A percentile compares a stretch with the other conserved stretches of the same genome.
phyloP scores from a whole-genome alignment of 2,888 invertebrate genomes.

The Diachrysia chrysitis region DNA sequence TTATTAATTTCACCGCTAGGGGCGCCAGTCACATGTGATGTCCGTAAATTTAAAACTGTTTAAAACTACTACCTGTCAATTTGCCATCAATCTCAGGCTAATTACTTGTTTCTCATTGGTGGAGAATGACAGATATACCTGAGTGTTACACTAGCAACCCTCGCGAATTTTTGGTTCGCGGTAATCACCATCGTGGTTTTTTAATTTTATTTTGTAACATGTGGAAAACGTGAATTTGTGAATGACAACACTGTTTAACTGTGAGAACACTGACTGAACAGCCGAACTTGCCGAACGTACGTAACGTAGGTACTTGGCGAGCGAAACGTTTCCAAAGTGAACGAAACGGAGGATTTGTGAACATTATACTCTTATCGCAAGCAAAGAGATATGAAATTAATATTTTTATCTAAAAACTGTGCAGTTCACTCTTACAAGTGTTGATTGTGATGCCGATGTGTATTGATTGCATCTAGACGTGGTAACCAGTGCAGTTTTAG shows the following conservation, averaged over 20 bases:
- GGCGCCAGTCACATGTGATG: no score
- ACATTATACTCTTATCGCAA: conserved; percentile 76
- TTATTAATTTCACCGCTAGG: no score
- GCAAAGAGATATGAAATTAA: conserved; percentile 82
- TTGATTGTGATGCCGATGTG: conserved; percentile 81
- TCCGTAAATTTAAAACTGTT: no score
- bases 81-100: no score
- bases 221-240: conserved; percentile 13
- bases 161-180: no score
- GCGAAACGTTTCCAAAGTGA: conserved; percentile 69
- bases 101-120: no score
- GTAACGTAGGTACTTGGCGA: conserved; percentile 73
- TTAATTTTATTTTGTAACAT: not conserved
- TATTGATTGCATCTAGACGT: conserved; percentile 78
- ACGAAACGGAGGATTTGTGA: conserved; percentile 68
- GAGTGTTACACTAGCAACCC: no score
- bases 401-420: conserved; percentile 79
- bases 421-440: conserved; percentile 74
- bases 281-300: conserved; percentile 44
- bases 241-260: conserved; percentile 59
- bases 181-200: no score
- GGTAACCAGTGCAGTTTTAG: conserved; percentile 78
- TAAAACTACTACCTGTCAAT: no score
- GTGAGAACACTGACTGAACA: conserved; percentile 29
- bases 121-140: no score